Base-by-base conservation (phyloP, 1,140 invertebrate genomes). In the Bombyx mandarina region DNA sequence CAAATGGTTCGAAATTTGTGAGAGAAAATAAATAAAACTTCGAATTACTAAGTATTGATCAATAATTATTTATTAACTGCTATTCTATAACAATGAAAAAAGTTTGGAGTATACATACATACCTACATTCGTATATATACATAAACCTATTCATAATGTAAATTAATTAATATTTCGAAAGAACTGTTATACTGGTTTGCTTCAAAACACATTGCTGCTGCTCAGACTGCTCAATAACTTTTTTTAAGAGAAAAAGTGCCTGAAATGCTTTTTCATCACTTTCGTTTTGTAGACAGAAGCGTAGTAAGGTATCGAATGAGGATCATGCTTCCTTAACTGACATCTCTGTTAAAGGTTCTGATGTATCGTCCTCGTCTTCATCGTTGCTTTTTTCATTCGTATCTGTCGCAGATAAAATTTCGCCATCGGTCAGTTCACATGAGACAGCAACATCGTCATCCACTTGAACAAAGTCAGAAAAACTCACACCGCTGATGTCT, bases 241-340 rank as follows among this genome's bases (percentile, higher is more conserved):
- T 18, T 18, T 18, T 18, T 18, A 18, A 18, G 12, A 18, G 12
- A 18, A 18, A 18, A 18, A 18, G 12, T 18, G 12, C 12, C 12
- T 18, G 12, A 18, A 18, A 18, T 18, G 12, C 12, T 18, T 18
- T 18, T 18, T 18, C 12, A 18, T 18, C 12, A 18, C 12, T 63
- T 62, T 62, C 61, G 56, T 62, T 58, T 62, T 66, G 65, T 66
- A 63, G 58, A 58, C 58, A 67, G 57, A 67, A 67, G 61, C 53
- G 52, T 67, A 63, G 53, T 58, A 63, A 61, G 53, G 51, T 67
- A 61, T 63, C 56, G 47, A 67, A 67, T 61, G 58, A 59, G 49
- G 53, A 50, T 63, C 54, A 50, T 59, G 65, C 61, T 66, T 60
- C 55, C 60, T 63, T 67, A 67, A 63, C 57, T 66, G 58, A 66